These are phyloP conservation scores for Eurosta solidaginis DNA, from an alignment of 1,140 invertebrate genomes.

Conservation along the genomic window DNA sequence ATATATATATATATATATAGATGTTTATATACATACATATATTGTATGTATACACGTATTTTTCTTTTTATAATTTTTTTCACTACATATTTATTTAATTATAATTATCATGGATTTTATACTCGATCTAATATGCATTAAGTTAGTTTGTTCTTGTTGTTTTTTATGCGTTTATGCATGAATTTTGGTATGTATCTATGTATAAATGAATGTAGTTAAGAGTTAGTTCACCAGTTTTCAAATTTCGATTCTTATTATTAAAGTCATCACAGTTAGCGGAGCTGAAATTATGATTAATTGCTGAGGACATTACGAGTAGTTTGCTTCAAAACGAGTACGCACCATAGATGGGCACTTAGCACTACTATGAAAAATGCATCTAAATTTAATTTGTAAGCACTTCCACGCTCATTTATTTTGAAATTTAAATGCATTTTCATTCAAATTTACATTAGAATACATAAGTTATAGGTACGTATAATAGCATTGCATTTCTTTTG, in stretches of 20 bases:
- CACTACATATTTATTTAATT: conserved; percentile 23
- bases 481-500: too few relatives aligned
- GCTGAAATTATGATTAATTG: conserved; percentile 60
- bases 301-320: conserved; percentile 59
- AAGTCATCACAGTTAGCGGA: conserved; percentile 61
- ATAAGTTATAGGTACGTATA: too few relatives aligned
- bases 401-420: too few relatives aligned
- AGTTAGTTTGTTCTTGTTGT: conserved; percentile 2
- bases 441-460: too few relatives aligned
- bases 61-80: conserved; percentile 17
- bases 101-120: conserved; percentile 8
- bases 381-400: not conserved
- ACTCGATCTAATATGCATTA: conserved; percentile 16
- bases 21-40: not conserved
- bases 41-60: too few relatives aligned
- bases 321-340: conserved; percentile 30
- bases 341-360: too few relatives aligned
- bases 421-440: too few relatives aligned
- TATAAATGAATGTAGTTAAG: conserved; percentile 16
- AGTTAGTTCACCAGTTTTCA: conserved; percentile 28
- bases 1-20: conserved; percentile 14
- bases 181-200: too few relatives aligned
- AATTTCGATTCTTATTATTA: conserved; percentile 57
- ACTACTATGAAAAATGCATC: too few relatives aligned
- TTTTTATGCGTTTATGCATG: conserved; percentile 13